Conservation (phyloP, 2,113 vertebrate genomes). For the Cervus canadensis region DNA sequence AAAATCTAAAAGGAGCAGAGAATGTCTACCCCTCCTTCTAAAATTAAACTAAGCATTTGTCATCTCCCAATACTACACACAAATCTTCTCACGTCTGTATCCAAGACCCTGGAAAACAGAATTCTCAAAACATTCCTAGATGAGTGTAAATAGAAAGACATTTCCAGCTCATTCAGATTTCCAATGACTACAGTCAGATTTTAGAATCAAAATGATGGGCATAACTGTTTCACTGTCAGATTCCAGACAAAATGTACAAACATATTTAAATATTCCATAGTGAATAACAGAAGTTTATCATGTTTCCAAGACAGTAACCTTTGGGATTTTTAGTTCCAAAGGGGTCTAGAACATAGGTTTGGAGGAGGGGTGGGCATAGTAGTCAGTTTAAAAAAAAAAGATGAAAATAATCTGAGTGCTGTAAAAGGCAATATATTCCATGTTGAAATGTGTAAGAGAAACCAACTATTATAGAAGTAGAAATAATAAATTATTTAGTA, state of each 20-base stretch:
- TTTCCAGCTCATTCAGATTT: neutral
- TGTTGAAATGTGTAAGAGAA: neutral
- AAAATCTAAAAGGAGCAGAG: neutral
- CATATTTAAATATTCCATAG: neutral
- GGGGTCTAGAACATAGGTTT: neutral
- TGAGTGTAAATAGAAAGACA: neutral
- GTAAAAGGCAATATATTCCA: neutral
- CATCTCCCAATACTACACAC: neutral
- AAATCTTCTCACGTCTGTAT: neutral
- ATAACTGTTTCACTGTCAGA: neutral
- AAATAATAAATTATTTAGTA: neutral
- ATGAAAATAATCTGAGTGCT: neutral
- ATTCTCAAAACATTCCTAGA: neutral
- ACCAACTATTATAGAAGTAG: neutral
- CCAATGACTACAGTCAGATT: neutral
- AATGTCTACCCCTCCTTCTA: fast-evolving
- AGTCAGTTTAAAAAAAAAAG: neutral
- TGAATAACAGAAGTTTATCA: neutral
- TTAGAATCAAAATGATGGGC: neutral
- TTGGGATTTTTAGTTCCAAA: neutral
- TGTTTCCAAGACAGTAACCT: neutral
- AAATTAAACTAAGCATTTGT: neutral
- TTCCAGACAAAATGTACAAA: neutral
- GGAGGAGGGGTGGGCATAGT: neutral
- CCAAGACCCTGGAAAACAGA: neutral